Base-by-base conservation (phyloP, 2,113 vertebrate genomes). In the Arothron firmamentum region DNA sequence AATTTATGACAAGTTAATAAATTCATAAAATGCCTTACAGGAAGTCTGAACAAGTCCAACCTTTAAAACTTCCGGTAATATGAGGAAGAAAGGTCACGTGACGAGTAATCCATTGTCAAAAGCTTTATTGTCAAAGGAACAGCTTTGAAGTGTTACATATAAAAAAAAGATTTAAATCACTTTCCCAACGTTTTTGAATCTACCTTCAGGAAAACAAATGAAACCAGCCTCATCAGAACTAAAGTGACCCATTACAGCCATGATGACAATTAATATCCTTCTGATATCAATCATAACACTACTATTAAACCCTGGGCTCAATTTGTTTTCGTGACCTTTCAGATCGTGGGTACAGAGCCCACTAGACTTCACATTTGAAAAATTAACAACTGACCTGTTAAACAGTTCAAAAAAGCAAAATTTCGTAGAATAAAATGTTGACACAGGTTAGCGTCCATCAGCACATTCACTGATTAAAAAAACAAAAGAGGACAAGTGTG, bases 121-220 rank as follows among this genome's bases (percentile, higher is more conserved):
- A 78, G 62, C 71, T 89, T 87, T 89, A 89, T 83, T 86, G 73
- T 80, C 69, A 80, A 82, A 65, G 67, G 74, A 70, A 81, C 51
- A 49, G 50, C 49, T 82, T 18, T 21, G 0, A 72, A 74, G 58
- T 70, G 60, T 78, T 74, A 70, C 65, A 78, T 69, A 60, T 57
- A 68, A 68, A 73, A 51, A 70, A 74, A 19, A 52, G 21, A 53
- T 48, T 38, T 1, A 19, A 48, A 65, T 57, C 50, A 67, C 41
- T 48, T 65, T 59, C 57, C 4, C 13, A 47, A 28, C 34, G 51
- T 20, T 23, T 23, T 11, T 10, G 15, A 19, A 38, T 41, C 51
- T 4, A 49, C 47, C 54, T 43, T 18, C 51, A 71, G 75, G 61
- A 50, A 53, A 55, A 48, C 46, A 13, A 18, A 45, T 52, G 50